A percentile compares a stretch with the other conserved stretches of the same genome.
phyloP scores from a whole-genome alignment of 2,797 vertebrate species.

The Xenentodon cancila region DNA sequence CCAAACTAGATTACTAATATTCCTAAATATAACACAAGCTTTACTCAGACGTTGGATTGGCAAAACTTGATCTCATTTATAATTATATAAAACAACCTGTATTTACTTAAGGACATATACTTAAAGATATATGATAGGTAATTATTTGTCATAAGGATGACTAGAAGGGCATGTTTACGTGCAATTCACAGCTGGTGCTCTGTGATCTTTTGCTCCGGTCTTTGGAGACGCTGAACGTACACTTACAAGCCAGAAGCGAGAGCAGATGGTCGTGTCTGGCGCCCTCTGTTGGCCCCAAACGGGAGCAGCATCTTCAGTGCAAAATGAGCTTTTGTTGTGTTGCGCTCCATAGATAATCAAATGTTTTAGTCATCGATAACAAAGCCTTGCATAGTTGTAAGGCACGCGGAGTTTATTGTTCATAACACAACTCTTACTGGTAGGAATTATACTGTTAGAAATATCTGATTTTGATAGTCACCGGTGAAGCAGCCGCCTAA shows the following conservation, averaged over 20 bases:
- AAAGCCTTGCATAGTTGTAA: too few relatives aligned
- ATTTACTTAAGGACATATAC: neutral
- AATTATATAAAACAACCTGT: neutral
- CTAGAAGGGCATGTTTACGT: neutral
- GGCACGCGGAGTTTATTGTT: too few relatives aligned
- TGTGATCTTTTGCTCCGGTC: slow-evolving; percentile 61
- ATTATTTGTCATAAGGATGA: neutral
- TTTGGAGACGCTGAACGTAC: slow-evolving; percentile 20
- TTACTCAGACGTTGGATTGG: neutral
- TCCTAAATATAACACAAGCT: too few relatives aligned
- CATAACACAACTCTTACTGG: too few relatives aligned
- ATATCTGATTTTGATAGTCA: too few relatives aligned
- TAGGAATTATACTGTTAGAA: too few relatives aligned
- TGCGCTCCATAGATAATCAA: too few relatives aligned
- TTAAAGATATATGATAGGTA: neutral
- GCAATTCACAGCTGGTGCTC: slow-evolving; percentile 18
- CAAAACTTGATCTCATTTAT: neutral
- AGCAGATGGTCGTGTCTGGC: slow-evolving; percentile 49
- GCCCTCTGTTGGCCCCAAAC: slow-evolving; percentile 51
- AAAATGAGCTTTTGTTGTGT: too few relatives aligned
- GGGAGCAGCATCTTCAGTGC: neutral
- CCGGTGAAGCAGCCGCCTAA: too few relatives aligned
- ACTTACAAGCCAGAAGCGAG: slow-evolving; percentile 36
- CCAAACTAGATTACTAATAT: neutral
- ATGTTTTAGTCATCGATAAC: too few relatives aligned